These are phyloP conservation scores for Drosophila orosa DNA, from an alignment of 1,140 invertebrate genomes.

Conservation along the genomic window DNA sequence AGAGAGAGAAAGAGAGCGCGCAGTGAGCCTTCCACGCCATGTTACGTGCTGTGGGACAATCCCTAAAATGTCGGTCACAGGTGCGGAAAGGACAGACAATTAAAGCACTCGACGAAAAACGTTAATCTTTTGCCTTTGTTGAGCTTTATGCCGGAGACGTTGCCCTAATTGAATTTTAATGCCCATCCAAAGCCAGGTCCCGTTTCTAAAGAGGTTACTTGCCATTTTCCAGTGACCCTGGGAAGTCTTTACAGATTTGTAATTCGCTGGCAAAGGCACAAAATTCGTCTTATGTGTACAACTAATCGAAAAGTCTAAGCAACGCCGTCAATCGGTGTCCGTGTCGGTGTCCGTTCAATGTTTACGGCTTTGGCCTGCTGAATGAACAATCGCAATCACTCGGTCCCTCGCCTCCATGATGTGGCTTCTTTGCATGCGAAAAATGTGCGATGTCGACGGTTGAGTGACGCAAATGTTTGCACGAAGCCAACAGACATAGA, in stretches of 20 bases:
- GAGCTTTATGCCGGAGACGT: conserved; percentile 33
- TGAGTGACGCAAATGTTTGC: conserved; percentile 49
- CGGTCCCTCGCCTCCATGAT: conserved; percentile 13
- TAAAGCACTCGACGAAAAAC: conserved; percentile 17
- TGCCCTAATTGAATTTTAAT: conserved; percentile 79
- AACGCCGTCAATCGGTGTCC: conserved; percentile 42
- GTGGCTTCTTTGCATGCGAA: conserved; percentile 51
- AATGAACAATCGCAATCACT: conserved; percentile 28
- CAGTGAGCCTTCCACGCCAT: conserved; percentile 47
- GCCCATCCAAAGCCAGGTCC: conserved; percentile 12
- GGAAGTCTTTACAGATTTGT: conserved; percentile 42
- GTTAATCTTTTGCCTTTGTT: conserved; percentile 26
- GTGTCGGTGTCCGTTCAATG: conserved; percentile 25
- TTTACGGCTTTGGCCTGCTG: conserved; percentile 44
- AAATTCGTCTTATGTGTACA: conserved; percentile 21
- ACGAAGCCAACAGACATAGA: conserved; percentile 27
- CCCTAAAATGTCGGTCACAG: conserved; percentile 21
- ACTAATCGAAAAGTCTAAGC: conserved; percentile 64
- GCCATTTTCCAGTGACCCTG: conserved; percentile 27
- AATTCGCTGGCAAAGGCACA: conserved; percentile 44
- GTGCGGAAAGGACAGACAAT: conserved; percentile 27
- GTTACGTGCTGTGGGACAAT: conserved; percentile 64
- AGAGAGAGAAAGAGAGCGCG: not conserved
- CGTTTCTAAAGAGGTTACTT: conserved; percentile 17
- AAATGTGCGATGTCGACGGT: conserved; percentile 32